These are phyloP conservation scores for Yponomeuta cagnagella DNA, from an alignment of 2,888 invertebrate genomes.

Conservation along the genomic window DNA sequence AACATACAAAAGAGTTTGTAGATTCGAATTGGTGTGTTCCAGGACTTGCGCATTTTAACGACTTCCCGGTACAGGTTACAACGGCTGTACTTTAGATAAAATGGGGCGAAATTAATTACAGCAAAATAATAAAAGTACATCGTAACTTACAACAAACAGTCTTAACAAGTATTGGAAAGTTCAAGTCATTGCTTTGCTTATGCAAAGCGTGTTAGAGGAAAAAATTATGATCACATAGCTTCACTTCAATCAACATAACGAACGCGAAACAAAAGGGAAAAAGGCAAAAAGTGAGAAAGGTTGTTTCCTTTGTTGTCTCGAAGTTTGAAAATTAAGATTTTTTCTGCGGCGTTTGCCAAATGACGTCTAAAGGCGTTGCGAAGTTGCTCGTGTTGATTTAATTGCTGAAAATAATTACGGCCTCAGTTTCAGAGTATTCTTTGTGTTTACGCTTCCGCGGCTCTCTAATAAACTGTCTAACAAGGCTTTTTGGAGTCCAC, in stretches of 20 bases:
- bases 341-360: conserved; percentile 37
- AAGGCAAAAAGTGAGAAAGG: conserved; percentile 41
- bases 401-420: conserved; percentile 65
- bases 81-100: no score
- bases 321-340: conserved; percentile 65
- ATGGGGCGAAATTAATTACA: no score
- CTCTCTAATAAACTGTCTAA: conserved; percentile 12
- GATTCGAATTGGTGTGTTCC: no score
- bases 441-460: conserved; percentile 8
- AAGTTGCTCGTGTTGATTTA: conserved; percentile 44
- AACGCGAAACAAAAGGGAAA: conserved; percentile 29
- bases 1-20: no score
- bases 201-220: conserved; percentile 22
- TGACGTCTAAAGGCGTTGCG: conserved; percentile 42
- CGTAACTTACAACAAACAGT: no score
- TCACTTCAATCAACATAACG: conserved; percentile 19
- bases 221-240: conserved; percentile 12
- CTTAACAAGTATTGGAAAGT: conserved; percentile 32
- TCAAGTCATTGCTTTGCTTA: conserved; percentile 37
- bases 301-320: conserved; percentile 48
- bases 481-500: not conserved
- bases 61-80: no score
- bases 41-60: no score
- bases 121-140: no score
- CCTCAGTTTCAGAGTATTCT: conserved; percentile 46